phyloP scores from a whole-genome alignment of 2,888 invertebrate species.

The Andrena chrysosceles region DNA sequence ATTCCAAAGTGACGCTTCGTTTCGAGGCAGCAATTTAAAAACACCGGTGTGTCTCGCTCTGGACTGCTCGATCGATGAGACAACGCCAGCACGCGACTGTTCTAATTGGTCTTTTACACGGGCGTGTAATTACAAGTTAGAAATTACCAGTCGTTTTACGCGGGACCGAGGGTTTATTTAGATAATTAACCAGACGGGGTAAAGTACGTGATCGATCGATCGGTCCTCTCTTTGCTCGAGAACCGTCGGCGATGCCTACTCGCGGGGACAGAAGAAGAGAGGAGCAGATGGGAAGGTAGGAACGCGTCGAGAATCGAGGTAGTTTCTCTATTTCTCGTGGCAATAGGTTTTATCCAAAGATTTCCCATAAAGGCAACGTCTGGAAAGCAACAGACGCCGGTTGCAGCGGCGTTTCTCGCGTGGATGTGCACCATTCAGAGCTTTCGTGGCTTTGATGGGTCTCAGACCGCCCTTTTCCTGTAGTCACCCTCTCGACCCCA shows the following conservation, averaged over 20 bases:
- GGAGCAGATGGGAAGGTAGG: neutral
- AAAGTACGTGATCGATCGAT: slow-evolving; percentile 2
- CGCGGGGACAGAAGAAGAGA: neutral
- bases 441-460: slow-evolving; percentile 80
- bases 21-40: neutral
- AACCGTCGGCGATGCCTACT: neutral
- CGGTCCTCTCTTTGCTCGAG: neutral
- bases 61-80: slow-evolving; percentile 19
- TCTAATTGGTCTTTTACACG: slow-evolving; percentile 44
- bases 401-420: slow-evolving; percentile 56
- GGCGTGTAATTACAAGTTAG: slow-evolving; percentile 42
- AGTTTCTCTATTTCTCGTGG: slow-evolving; percentile 28
- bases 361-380: slow-evolving; percentile 67
- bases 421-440: slow-evolving; percentile 72
- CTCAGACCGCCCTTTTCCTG: slow-evolving; percentile 81
- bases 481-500: slow-evolving; percentile 70
- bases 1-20: slow-evolving; percentile 18
- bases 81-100: slow-evolving; percentile 33
- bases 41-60: neutral
- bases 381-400: slow-evolving; percentile 74
- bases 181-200: neutral
- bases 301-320: neutral
- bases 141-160: neutral
- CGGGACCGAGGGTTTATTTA: neutral
- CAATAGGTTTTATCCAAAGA: slow-evolving; percentile 61